These are phyloP conservation scores for Toxotes chatareus DNA, from an alignment of 2,113 vertebrate genomes.

Conservation along the genomic window DNA sequence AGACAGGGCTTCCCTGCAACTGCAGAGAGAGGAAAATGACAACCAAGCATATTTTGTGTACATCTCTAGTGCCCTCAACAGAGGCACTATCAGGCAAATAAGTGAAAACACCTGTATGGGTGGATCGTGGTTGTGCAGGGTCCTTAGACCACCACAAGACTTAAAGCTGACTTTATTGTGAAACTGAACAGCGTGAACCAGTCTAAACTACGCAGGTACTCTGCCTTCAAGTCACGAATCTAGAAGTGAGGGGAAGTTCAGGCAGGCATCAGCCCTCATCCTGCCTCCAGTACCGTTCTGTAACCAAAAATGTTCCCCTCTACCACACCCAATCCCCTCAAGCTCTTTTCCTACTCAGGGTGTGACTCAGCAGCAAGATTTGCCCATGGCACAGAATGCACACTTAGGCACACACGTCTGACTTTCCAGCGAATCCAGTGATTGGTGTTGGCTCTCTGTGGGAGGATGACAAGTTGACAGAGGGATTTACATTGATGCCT, in stretches of 20 bases:
- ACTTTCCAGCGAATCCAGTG: conserved; percentile 12
- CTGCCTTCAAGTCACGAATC: background rate
- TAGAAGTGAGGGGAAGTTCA: conserved; percentile 1
- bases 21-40: too few relatives aligned
- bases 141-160: too few relatives aligned
- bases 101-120: background rate
- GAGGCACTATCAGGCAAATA: background rate
- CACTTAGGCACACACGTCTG: background rate
- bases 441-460: conserved; percentile 20
- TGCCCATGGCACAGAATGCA: conserved; percentile 24
- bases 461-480: conserved; percentile 32
- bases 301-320: conserved; percentile 16
- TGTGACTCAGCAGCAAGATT: conserved; percentile 55
- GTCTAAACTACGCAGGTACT: conserved; percentile 11
- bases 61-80: background rate
- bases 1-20: background rate
- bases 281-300: conserved; percentile 7
- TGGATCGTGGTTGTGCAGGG: background rate
- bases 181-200: background rate
- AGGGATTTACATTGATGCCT: conserved; percentile 34
- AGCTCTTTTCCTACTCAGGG: conserved; percentile 31
- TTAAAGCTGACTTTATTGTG: background rate
- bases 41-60: background rate
- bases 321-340: conserved; percentile 21
- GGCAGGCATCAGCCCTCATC: background rate